A percentile compares a stretch with the other conserved stretches of the same genome.
phyloP scores from a whole-genome alignment of 2,113 vertebrate genomes.

The Hippocampus zosterae region DNA sequence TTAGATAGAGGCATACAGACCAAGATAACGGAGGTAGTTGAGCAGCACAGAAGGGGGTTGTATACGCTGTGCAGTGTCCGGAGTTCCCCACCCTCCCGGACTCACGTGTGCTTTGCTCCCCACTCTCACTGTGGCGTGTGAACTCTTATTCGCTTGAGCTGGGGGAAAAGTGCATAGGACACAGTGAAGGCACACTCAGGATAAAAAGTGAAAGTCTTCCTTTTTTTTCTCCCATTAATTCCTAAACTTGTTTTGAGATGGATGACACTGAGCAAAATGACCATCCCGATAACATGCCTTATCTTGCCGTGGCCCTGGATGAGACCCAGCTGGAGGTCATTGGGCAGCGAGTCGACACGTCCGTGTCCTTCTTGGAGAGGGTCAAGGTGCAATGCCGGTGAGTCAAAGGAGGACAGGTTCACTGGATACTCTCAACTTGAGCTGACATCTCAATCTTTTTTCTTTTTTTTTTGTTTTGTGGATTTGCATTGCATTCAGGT shows the following conservation, averaged over 20 bases:
- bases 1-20: slow-evolving; percentile 39
- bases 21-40: slow-evolving; percentile 9
- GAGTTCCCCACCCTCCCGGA: slow-evolving; percentile 31
- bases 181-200: slow-evolving; percentile 7
- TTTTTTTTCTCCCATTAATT: background rate
- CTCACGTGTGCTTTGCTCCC: slow-evolving; percentile 24
- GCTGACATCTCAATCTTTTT: slow-evolving; percentile 4
- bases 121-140: slow-evolving; percentile 5
- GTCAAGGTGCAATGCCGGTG: slow-evolving; percentile 49
- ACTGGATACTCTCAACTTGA: background rate
- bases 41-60: slow-evolving; percentile 22
- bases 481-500: slow-evolving; percentile 45
- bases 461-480: slow-evolving; percentile 15
- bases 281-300: slow-evolving; percentile 5
- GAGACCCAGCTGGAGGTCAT: slow-evolving; percentile 57
- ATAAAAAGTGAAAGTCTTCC: slow-evolving; percentile 14
- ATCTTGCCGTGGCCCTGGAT: slow-evolving; percentile 17
- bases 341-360: slow-evolving; percentile 27
- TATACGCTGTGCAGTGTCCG: slow-evolving; percentile 42
- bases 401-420: slow-evolving; percentile 23
- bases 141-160: slow-evolving; percentile 8
- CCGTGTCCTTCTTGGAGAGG: slow-evolving; percentile 27
- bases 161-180: background rate
- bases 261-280: slow-evolving; percentile 19
- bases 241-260: slow-evolving; percentile 34